A percentile compares a stretch with the other conserved stretches of the same genome.
Conservation (phyloP, 2,888 invertebrate species). For the Antheraea yamamai region DNA sequence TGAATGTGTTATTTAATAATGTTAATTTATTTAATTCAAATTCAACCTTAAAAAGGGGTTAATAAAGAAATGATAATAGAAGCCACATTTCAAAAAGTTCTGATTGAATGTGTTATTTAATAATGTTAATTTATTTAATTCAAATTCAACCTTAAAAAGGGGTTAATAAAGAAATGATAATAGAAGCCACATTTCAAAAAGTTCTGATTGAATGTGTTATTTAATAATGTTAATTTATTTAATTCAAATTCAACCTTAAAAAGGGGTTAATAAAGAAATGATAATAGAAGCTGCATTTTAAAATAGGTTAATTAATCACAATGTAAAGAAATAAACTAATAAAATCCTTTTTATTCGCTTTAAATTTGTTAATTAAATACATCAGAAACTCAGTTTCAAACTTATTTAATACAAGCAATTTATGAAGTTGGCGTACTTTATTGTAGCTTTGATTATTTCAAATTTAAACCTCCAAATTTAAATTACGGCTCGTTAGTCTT, state of each 20-base stretch:
- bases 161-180: not conserved
- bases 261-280: not conserved
- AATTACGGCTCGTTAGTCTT: not conserved
- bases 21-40: no score
- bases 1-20: no score
- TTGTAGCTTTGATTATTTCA: slow-evolving; percentile 5
- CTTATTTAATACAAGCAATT: slow-evolving; percentile 28
- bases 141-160: not conserved
- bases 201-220: no score
- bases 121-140: no score
- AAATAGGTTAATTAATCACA: not conserved
- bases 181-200: not conserved
- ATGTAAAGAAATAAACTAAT: not conserved
- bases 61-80: no score
- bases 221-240: no score
- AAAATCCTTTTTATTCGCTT: not conserved
- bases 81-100: no score
- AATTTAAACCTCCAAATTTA: slow-evolving; percentile 2
- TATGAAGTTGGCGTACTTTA: slow-evolving; percentile 9
- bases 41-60: no score
- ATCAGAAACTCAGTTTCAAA: not conserved
- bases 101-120: no score
- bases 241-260: not conserved
- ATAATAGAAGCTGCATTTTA: not conserved
- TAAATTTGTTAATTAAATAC: slow-evolving; percentile 2